phyloP scores from a whole-genome alignment of 2,113 vertebrate species.

The Herpailurus yagouaroundi region DNA sequence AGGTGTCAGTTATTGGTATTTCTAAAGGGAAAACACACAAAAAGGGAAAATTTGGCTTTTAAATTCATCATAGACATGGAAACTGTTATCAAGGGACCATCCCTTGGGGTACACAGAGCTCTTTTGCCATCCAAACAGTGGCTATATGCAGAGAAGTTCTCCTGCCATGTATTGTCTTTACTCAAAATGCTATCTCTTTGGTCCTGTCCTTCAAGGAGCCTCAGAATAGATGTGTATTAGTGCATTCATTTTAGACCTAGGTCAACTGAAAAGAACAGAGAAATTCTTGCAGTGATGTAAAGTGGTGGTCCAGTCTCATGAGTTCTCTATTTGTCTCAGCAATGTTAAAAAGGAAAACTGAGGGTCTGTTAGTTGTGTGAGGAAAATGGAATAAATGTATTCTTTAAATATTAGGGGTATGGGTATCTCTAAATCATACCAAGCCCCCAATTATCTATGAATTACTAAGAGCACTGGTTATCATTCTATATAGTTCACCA shows the following conservation, averaged over 20 bases:
- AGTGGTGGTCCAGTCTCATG: neutral
- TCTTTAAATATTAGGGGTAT: neutral
- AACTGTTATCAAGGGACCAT: neutral
- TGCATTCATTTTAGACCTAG: neutral
- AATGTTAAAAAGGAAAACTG: neutral
- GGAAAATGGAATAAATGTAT: neutral
- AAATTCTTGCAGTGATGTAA: neutral
- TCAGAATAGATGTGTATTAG: neutral
- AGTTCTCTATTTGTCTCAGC: neutral
- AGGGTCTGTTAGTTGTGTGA: neutral
- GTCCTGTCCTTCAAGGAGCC: neutral
- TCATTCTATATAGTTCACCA: neutral
- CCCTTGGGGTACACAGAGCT: neutral
- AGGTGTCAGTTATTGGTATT: conserved; percentile 82
- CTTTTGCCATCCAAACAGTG: neutral
- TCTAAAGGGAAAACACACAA: conserved; percentile 74
- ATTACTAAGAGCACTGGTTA: neutral
- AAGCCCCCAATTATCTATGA: neutral
- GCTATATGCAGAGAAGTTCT: neutral
- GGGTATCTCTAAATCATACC: neutral
- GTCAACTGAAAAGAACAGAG: neutral
- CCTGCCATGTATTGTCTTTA: neutral
- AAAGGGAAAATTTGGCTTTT: neutral
- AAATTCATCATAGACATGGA: neutral
- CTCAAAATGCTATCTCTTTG: neutral